Base-by-base conservation (phyloP, 2,888 invertebrate genomes). In the Apamea monoglypha region DNA sequence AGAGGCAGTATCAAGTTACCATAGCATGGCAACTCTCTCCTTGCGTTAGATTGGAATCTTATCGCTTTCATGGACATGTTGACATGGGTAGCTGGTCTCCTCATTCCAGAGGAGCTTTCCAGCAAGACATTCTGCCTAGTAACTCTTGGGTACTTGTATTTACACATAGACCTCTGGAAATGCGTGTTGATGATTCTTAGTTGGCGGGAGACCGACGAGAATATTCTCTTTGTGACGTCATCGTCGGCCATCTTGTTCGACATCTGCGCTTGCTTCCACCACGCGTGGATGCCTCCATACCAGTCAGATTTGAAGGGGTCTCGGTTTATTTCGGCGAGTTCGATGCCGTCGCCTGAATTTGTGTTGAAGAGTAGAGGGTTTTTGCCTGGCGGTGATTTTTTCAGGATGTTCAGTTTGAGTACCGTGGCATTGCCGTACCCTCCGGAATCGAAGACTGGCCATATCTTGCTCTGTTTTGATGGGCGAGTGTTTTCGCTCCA, bases 401-500 rank as follows among this genome's bases (percentile, higher is more conserved):
- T 94, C 44, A 92, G 70, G 3, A 95, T 84, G 32, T 95, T 92
- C 0, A 96, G 90, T 5, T 94, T 95, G 8, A 95, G 84, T 63
- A 95, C 86, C 21, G 94, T 81, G 0, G 94, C 89, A 61, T 94
- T 90, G 6, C 94, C 94, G 32, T 94, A 97, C 86, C 97, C 97
- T 94, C 97, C 97, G 0, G 97, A 97, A 82, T 97, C 97, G 82
- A 97, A 97, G 0, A 97, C 97, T 0, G 97, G 96, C 97, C 97
- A 97, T 92, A 96, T 96, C 89, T 95, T 96, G 89, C 93, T 95
- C 40, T 94, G 92, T 88, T 96, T 96, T 0, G 96, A 92, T 0
- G 96, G 96, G 32, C 94, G 93, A 1, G 93, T 81, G 77, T 92
- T 93, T 59, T 95, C 95, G 0, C 92, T 93, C 94, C 94, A 95